Evolutionary conservation across 2,797 vertebrate species (phyloP).

Genomic region (Notolabrus celidotus): DNA sequence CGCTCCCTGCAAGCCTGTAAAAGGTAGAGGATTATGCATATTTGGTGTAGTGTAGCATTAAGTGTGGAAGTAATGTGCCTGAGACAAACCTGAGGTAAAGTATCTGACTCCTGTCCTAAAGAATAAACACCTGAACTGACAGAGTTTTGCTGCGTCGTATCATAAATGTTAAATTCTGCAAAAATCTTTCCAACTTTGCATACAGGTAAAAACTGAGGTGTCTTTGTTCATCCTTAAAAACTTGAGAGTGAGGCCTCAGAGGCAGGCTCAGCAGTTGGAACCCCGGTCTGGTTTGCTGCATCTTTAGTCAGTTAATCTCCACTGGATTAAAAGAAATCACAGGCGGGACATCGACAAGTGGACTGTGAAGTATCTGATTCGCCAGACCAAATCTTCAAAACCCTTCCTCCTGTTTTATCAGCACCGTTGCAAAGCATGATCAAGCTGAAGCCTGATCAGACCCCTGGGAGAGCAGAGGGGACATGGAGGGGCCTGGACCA

Average conservation of each 20-base stretch:
- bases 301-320: slow-evolving; percentile 20
- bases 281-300: neutral
- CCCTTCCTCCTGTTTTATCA: slow-evolving; percentile 62
- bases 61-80: no score
- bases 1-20: no score
- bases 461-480: slow-evolving; percentile 67
- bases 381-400: slow-evolving; percentile 50
- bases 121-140: no score
- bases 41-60: no score
- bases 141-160: no score
- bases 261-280: neutral
- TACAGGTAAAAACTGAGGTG: neutral
- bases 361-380: slow-evolving; percentile 48
- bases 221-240: neutral
- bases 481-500: slow-evolving; percentile 73
- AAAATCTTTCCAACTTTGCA: no score
- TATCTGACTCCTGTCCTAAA: no score
- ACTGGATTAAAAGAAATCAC: slow-evolving; percentile 23
- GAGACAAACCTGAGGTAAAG: no score
- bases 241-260: neutral
- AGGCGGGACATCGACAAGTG: slow-evolving; percentile 27
- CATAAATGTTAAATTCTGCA: no score
- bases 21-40: no score
- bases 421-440: slow-evolving; percentile 76
- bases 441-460: slow-evolving; percentile 71